Base-by-base conservation (phyloP, 2,888 invertebrate genomes). In the Agrilus biguttatus region DNA sequence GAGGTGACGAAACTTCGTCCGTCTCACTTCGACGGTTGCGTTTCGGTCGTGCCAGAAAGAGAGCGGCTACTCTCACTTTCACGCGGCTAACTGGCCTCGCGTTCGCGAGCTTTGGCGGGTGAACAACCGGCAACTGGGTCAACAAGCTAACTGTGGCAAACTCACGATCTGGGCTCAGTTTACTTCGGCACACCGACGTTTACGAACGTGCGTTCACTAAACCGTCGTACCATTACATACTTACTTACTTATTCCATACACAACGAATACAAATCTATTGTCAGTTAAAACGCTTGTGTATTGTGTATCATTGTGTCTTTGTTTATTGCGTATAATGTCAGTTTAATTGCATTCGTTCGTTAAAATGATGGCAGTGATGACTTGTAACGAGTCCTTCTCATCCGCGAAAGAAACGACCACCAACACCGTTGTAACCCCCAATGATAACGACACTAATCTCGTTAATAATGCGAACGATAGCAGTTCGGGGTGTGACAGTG, bases 41-140 rank as follows among this genome's bases (percentile, higher is more conserved):
- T 33, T 28, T 28, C 14, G 34, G 13, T 33, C 34, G 46, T 38
- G 56, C 51, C 53, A 52, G 55, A 63, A 51, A 55, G 61, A 63
- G 61, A 60, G 46, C 52, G 55, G 48, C 49, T 51, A 73, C 74
- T 73, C 73, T 74, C 72, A 73, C 74, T 74, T 74, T 73, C 74
- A 70, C 72, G 69, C 66, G 64, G 67, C 69, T 72, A 71, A 72
- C 72, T 71, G 71, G 66, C 66, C 65, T 63, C 65, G 63, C 60
- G 59, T 59, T 58, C 56, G 60, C 56, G 28, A 28, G 58, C 73
- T 73, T 74, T 70, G 74, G 71, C 49, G 70, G 78, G 63, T 78
- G 76, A 80, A 78, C 75, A 78, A 75, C 78, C 82, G 75, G 73
- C 71, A 81, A 80, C 73, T 81, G 75, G 81, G 81, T 79, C 81